A percentile compares a stretch with the other conserved stretches of the same genome.
Conservation (phyloP, 2,113 vertebrate genomes). For the Peromyscus leucopus region DNA sequence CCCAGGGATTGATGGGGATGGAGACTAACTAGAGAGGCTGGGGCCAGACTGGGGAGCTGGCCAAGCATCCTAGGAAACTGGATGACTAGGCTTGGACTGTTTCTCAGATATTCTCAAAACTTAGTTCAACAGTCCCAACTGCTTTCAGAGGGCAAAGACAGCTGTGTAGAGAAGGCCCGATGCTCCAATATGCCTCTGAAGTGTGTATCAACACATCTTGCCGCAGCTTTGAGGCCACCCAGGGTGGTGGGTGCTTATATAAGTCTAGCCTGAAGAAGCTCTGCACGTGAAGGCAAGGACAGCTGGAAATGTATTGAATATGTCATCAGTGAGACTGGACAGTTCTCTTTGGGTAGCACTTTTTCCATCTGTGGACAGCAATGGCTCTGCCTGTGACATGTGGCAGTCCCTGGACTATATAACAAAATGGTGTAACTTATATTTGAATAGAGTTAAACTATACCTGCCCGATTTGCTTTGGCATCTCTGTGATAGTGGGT, state of each 20-base stretch:
- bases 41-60: background rate
- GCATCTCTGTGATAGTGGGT: background rate
- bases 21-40: background rate
- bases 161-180: background rate
- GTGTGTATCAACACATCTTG: background rate
- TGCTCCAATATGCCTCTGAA: slow-evolving; percentile 5
- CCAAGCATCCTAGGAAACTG: background rate
- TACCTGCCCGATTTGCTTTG: background rate
- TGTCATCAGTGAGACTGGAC: background rate
- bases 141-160: background rate
- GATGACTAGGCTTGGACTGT: background rate
- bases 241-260: background rate
- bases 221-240: background rate
- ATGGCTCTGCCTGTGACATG: background rate
- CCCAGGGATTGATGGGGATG: background rate
- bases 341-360: background rate
- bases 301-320: background rate
- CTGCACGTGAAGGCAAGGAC: background rate
- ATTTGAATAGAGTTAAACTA: background rate
- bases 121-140: background rate
- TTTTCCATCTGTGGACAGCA: background rate
- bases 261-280: slow-evolving; percentile 14
- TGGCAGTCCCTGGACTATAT: background rate
- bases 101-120: slow-evolving; percentile 15
- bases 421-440: background rate